Conservation (phyloP, 2,113 vertebrate species). For the Hemibagrus wyckioides region DNA sequence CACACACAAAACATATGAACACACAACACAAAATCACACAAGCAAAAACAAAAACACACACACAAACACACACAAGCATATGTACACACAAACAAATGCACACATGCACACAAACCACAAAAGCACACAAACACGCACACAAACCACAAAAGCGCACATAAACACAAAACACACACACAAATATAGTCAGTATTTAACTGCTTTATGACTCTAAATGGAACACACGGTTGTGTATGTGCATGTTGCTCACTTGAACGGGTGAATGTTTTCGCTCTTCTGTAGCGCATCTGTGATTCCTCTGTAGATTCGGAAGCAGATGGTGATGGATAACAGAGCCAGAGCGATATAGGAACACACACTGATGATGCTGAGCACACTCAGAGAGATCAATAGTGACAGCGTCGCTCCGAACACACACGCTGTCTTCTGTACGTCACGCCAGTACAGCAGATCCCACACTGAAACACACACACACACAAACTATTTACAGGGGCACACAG, state of each 20-base stretch:
- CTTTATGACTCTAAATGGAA: not conserved
- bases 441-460: slow-evolving; percentile 86
- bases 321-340: slow-evolving; percentile 82
- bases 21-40: not conserved
- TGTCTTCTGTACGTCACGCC: slow-evolving; percentile 86
- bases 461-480: slow-evolving; percentile 25
- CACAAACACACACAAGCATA: too few species aligned
- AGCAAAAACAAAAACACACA: not conserved
- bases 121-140: not conserved
- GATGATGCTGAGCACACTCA: slow-evolving; percentile 86
- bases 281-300: slow-evolving; percentile 86
- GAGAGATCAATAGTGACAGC: slow-evolving; percentile 83
- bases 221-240: not conserved
- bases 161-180: not conserved
- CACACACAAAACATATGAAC: too few species aligned
- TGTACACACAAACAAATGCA: not conserved
- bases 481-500: not conserved
- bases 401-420: slow-evolving; percentile 81
- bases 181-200: not conserved
- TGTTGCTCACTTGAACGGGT: slow-evolving; percentile 85
- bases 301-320: slow-evolving; percentile 91
- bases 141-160: too few species aligned
- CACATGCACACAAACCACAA: slow-evolving; percentile 10
- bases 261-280: slow-evolving; percentile 86
- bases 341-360: slow-evolving; percentile 85